Base-by-base conservation (phyloP, 2,888 invertebrate genomes). In the Nomada flava region DNA sequence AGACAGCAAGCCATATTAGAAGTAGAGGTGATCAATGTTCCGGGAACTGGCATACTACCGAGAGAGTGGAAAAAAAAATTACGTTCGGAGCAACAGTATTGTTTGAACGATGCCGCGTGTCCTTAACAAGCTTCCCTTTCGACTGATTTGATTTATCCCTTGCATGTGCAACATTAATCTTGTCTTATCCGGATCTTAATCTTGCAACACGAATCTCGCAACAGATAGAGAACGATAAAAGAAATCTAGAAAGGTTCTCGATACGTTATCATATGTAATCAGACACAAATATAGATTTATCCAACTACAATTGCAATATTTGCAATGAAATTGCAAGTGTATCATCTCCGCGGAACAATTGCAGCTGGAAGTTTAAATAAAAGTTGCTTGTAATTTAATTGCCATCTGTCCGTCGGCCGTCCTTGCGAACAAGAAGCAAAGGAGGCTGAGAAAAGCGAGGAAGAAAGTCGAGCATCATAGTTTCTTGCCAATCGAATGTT, bases 401-500 rank as follows among this genome's bases (percentile, higher is more conserved):
- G 1, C 26, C 50, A 1, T 13, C 29, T 9, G 13, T 42, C 36
- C 10, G 60, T 52, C 23, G n/a, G 26, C 9, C 15, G 72, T 3
- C 44, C n/a, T 47, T 20, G n/a, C 2, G 29, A 44, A 44, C n/a
- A 1, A 68, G 10, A 13, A 44, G 1, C 3, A 13, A 73, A 26
- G 11, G 13, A 13, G 23, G 13, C 13, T 20, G 2, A n/a, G 23
- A 3, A 62, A 59, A 29, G 75, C 26, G 13, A 44, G 23, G 36
- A 20, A 64, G 64, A 47, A 42, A 29, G 18, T 18, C n/a, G 20
- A 10, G 4, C 50, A 65, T 83, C 59, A 69, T 84, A 84, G 84
- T 78, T 69, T 36, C 64, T 79, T 84, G 67, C 42, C 13, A 59
- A 15, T 10, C 52, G 52, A 73, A 83, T 69, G 84, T 84, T 84